Percentiles rank a stretch among this genome's conserved stretches.
These are phyloP conservation scores for Cabera pusaria DNA, from an alignment of 2,888 invertebrate species.

Conservation along the genomic window DNA sequence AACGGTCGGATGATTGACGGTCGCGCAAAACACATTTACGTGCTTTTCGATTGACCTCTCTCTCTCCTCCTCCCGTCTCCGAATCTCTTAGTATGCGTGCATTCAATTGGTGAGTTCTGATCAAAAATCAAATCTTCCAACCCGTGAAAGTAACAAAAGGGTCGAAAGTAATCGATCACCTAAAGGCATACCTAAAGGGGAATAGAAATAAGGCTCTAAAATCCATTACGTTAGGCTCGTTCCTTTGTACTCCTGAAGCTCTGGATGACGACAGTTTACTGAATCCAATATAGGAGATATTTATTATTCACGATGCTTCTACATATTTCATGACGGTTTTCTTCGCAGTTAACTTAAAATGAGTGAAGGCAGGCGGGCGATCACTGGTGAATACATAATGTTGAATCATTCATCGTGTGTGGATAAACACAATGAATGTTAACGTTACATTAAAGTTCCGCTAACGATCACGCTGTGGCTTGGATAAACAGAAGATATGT, in stretches of 20 bases:
- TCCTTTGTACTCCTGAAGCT: conserved; percentile 45
- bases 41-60: no score
- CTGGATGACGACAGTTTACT: conserved; percentile 49
- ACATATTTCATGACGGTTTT: conserved; percentile 56
- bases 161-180: conserved; percentile 47
- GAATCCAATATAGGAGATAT: conserved; percentile 57
- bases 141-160: conserved; percentile 29
- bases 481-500: no score
- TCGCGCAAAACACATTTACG: no score
- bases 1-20: no score
- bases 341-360: conserved; percentile 50
- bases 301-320: conserved; percentile 61
- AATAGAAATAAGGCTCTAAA: conserved; percentile 51
- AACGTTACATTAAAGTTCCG: no score
- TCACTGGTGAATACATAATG: conserved; percentile 24
- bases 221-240: conserved; percentile 48
- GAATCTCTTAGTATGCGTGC: no score
- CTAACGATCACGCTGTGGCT: no score
- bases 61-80: no score
- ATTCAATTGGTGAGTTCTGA: no score
- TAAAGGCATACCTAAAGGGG: conserved; percentile 46
- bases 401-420: conserved; percentile 11
- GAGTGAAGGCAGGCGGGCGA: conserved; percentile 44
- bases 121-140: conserved; percentile 31
- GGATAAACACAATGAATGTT: conserved; percentile 1